Base-by-base conservation (phyloP, 2,797 vertebrate species). In the Echeneis naucrates region DNA sequence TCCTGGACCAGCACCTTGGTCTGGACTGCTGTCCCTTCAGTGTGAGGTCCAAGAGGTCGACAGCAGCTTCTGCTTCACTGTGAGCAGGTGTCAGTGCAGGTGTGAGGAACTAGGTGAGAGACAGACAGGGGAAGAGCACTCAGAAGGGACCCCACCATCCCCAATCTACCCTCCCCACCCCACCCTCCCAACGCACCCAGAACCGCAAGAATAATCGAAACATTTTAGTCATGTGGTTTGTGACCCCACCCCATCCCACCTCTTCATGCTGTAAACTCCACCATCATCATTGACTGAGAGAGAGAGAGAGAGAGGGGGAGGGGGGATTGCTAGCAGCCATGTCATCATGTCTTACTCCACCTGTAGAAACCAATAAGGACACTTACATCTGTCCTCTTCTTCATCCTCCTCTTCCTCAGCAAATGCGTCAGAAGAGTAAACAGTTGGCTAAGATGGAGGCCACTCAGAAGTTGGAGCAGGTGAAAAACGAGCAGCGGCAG, bases 381-480 rank as follows among this genome's bases (percentile, higher is more conserved):
- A 54, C 66, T 83, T 72, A 84, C 17, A 37, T 10, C 0, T 17
- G 14, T 40, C n/a, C 27, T 62, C 13, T 50, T 45, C 8, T 24
- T 44, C 5, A 7, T 13, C 13, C 3, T 17, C 30, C 21, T 26
- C 23, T 4, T 8, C 47, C 4, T 88, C 82, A 99, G 98, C 96
- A 97, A 95, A 96, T 99, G 96, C 96, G 98, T 63, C 97, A 99
- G 87, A 96, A 97, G 85, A 98, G 96, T 80, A 99, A 99, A 69
- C 97, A 99, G 85, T 96, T 96, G 88, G 98, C 98, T 2, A 99
- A 99, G 91, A 98, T 99, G 4, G 98, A 99, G 90, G 98, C 98
- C 17, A 96, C 94, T 0, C 97, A 99, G 88, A 99, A 99, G 87
- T 91, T 99, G 60, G 98, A 99, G 79, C 97, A 99, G 90, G 97